Evolutionary conservation across 2,888 invertebrate genomes (phyloP).

Genomic region (Slavum lentiscoides): DNA sequence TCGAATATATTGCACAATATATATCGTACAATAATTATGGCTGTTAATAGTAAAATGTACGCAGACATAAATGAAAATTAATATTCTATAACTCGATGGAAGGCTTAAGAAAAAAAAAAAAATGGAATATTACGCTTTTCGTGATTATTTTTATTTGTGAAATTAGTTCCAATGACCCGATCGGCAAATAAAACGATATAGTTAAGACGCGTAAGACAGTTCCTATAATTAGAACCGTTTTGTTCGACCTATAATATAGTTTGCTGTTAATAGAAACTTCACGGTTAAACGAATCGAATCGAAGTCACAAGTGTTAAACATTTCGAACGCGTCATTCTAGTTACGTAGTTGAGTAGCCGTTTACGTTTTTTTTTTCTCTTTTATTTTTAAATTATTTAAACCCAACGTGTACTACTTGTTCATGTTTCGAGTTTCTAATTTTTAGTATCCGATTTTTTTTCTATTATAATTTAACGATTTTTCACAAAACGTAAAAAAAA

Average conservation of each 20-base stretch:
- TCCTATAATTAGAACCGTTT: conserved; percentile 3
- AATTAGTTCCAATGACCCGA: conserved; percentile 5
- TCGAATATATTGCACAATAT: not conserved
- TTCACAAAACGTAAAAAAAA: no score
- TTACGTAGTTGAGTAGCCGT: not conserved
- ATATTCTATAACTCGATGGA: not conserved
- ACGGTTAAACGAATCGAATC: conserved; percentile 16
- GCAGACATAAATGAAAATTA: not conserved
- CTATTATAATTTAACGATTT: not conserved
- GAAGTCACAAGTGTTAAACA: not conserved
- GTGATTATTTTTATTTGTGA: conserved; percentile 4
- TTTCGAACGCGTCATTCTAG: not conserved
- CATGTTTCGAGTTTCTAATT: not conserved
- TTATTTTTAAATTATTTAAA: not conserved
- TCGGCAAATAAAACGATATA: not conserved
- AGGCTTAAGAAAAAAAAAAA: not conserved
- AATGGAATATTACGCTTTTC: not conserved
- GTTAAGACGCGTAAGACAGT: no score
- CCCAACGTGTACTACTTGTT: no score
- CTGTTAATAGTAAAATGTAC: not conserved
- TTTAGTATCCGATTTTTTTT: not conserved
- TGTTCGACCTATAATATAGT: conserved; percentile 21
- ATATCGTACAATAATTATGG: not conserved
- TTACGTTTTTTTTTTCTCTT: not conserved
- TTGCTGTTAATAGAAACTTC: conserved; percentile 2